Percentiles rank a stretch among this genome's conserved stretches.
phyloP scores from a whole-genome alignment of 35 echinoderm and acorn worm species.

The Antedon bifida region DNA sequence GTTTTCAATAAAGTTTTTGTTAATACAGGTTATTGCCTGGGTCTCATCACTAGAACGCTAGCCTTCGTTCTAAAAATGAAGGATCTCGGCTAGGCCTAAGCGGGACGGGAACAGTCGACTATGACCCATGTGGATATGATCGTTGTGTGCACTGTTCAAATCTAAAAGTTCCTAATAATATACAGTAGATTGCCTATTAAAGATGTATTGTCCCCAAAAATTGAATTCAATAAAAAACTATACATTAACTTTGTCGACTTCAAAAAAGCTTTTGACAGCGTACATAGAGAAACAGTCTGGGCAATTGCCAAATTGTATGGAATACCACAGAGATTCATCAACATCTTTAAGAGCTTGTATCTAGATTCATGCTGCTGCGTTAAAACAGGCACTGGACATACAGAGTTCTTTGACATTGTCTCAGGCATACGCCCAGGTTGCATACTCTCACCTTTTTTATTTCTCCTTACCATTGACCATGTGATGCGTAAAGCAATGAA shows the following conservation, averaged over 20 bases:
- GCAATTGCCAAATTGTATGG: constrained; percentile 11
- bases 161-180: too few species aligned
- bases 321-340: constrained; percentile 11
- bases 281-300: constrained; percentile 22
- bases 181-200: too few species aligned
- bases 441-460: background rate
- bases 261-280: constrained; percentile 29
- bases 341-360: background rate
- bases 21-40: too few species aligned
- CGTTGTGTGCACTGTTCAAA: too few species aligned
- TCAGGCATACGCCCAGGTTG: background rate
- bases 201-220: too few species aligned
- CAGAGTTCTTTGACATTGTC: background rate
- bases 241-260: constrained; percentile 35
- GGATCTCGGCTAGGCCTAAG: too few species aligned
- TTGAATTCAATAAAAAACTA: constrained; percentile 4
- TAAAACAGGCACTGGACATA: background rate
- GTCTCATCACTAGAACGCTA: too few species aligned
- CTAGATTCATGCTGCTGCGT: background rate
- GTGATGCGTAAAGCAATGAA: background rate
- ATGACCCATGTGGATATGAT: too few species aligned
- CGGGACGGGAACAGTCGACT: too few species aligned
- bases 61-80: too few species aligned
- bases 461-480: background rate
- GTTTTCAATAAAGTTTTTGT: too few species aligned